Conservation (phyloP, 2,797 vertebrate species). For the Coccyzus lansbergi region DNA sequence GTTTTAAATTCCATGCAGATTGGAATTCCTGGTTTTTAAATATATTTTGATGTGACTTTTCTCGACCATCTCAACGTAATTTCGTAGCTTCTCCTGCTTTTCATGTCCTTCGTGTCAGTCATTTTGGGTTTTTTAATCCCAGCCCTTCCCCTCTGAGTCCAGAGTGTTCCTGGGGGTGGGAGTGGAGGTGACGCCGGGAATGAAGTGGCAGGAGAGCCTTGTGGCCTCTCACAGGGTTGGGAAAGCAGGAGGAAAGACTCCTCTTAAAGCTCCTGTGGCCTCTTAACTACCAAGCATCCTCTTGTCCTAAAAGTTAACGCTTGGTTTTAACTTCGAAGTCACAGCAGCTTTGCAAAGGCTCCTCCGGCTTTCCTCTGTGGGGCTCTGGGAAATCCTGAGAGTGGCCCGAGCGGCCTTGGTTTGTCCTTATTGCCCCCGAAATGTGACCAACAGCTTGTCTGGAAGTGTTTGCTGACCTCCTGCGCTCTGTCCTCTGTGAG, state of each 20-base stretch:
- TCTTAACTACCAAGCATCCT: neutral
- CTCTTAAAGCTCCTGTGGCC: neutral
- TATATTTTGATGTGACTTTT: slow-evolving; percentile 82
- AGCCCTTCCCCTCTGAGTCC: neutral
- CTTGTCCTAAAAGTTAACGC: neutral
- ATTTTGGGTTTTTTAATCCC: neutral
- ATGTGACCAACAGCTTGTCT: neutral
- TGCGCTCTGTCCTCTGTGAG: slow-evolving; percentile 46
- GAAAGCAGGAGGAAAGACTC: neutral
- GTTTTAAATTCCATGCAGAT: slow-evolving; percentile 64
- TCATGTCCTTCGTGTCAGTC: neutral
- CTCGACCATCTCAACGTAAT: slow-evolving; percentile 71
- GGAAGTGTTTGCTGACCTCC: neutral
- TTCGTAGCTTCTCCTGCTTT: slow-evolving; percentile 50
- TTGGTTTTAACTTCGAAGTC: neutral
- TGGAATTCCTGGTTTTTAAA: slow-evolving; percentile 81
- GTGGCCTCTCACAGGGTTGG: accelerated
- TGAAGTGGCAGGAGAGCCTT: neutral
- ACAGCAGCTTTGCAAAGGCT: neutral
- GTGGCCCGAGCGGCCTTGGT: neutral
- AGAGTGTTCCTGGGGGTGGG: neutral
- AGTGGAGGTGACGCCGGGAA: neutral
- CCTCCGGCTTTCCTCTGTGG: neutral
- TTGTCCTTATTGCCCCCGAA: neutral
- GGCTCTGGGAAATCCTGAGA: neutral